These are phyloP conservation scores for Threskiornis aethiopicus DNA, from an alignment of 2,797 vertebrate species.

Conservation along the genomic window DNA sequence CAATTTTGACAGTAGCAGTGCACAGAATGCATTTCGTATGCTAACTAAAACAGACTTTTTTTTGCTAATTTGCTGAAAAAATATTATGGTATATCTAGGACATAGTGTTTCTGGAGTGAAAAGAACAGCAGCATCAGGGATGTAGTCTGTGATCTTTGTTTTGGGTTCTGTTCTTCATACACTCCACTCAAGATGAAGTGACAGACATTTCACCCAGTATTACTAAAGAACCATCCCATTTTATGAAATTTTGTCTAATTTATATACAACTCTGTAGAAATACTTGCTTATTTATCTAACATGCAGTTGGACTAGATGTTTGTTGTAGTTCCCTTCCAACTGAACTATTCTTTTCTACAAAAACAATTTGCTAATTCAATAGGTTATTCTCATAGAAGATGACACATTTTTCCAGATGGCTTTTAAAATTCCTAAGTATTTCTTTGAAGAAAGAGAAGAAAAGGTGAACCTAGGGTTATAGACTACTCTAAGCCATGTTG, in stretches of 20 bases:
- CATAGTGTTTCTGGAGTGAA: constrained; percentile 37
- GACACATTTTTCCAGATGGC: not conserved
- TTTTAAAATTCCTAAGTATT: not conserved
- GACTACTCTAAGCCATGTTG: not conserved
- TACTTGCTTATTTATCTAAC: not conserved
- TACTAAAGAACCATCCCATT: not conserved
- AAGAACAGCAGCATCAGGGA: constrained; percentile 2
- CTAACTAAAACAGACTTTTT: constrained; percentile 21
- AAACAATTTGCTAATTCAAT: not conserved
- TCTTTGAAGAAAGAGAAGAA: not conserved
- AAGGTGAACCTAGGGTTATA: not conserved
- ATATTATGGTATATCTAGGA: constrained; percentile 41
- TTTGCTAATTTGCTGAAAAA: constrained; percentile 43
- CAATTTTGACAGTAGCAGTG: constrained; percentile 40
- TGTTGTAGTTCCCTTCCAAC: not conserved
- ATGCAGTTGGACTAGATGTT: not conserved
- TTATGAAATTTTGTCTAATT: not conserved
- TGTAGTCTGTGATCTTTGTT: constrained; percentile 44
- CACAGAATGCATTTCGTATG: constrained; percentile 51
- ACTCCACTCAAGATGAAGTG: not conserved
- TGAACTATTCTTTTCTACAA: not conserved
- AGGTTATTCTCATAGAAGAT: not conserved
- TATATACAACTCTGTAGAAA: not conserved
- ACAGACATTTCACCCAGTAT: not conserved
- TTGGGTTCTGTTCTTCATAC: not conserved